Conservation (phyloP, 1,140 invertebrate genomes). For the Aphelinus atriplicis region DNA sequence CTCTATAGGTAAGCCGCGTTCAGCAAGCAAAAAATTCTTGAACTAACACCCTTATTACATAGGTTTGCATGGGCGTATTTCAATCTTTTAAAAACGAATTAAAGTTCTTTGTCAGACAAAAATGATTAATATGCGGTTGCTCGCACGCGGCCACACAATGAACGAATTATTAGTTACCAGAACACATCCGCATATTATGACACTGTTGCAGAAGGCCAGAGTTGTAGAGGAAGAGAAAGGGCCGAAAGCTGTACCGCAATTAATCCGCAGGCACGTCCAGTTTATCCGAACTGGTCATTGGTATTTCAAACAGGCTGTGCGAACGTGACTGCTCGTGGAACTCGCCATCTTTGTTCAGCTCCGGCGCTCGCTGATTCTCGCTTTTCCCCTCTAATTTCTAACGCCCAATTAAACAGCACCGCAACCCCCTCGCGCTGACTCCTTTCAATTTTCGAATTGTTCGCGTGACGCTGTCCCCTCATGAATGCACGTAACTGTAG, state of each 20-base stretch:
- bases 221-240: not conserved
- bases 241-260: constrained; percentile 49
- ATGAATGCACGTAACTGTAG: not conserved
- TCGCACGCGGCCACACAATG: constrained; percentile 6
- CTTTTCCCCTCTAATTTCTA: constrained; percentile 23
- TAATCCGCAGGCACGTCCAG: constrained; percentile 47
- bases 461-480: not conserved
- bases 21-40: too few relatives aligned
- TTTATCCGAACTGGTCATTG: constrained; percentile 36
- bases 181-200: constrained; percentile 31
- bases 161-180: constrained; percentile 2
- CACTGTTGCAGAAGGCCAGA: constrained; percentile 25
- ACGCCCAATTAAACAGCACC: constrained; percentile 36
- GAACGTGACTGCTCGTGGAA: constrained; percentile 15
- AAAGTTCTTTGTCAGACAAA: constrained; percentile 2
- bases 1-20: not conserved
- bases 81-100: constrained; percentile 5
- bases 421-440: constrained; percentile 2
- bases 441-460: constrained; percentile 30
- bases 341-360: constrained; percentile 27
- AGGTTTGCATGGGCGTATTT: not conserved
- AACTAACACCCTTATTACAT: too few relatives aligned
- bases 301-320: constrained; percentile 26
- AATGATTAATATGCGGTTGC: constrained; percentile 23
- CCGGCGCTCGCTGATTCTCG: not conserved